Evolutionary conservation across 2,797 vertebrate species (phyloP), one percentile per base, ranked within the genome.

Genomic region (Phoxinus dragarum): DNA sequence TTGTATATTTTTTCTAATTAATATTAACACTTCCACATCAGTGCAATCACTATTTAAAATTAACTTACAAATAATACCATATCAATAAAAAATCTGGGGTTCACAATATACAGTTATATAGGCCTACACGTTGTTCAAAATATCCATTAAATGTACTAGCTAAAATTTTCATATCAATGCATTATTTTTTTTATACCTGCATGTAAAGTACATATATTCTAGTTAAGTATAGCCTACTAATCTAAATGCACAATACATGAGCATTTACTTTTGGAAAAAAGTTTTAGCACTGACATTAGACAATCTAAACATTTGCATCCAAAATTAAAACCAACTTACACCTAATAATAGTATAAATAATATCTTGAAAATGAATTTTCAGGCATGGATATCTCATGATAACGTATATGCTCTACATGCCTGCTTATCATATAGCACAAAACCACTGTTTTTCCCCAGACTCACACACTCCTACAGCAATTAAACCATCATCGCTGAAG

Each of bases 401-500:
- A 83, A 82, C 4, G 9, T 3, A 47, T 19, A 75, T 31, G 42
- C 31, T 34, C 67, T 42, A 42, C 59, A 73, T n/a, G 47, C 52
- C 23, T 76, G 34, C 69, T 49, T 11, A 84, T 76, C 71, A 76
- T 44, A 14, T 59, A 79, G 34, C 64, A 84, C 81, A 88, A 86
- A 85, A 49, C 38, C 1, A 23, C 64, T 86, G 83, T 81, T 59
- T 84, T 87, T 83, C 84, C 44, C 67, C 74, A 64, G 80, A 64
- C 69, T 66, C 61, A 23, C 73, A 79, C 81, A 85, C 69, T 86
- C 82, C 56, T 59, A 84, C 68, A 42, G 47, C 68, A 88, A 88
- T 86, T 86, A 77, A 81, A 88, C 76, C 85, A 54, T 69, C 82
- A 87, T 88, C 56, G 54, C 73, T 3, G 34, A 42, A 56, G 40